Conservation (phyloP, 2,113 vertebrate species). For the Rafetus swinhoei region DNA sequence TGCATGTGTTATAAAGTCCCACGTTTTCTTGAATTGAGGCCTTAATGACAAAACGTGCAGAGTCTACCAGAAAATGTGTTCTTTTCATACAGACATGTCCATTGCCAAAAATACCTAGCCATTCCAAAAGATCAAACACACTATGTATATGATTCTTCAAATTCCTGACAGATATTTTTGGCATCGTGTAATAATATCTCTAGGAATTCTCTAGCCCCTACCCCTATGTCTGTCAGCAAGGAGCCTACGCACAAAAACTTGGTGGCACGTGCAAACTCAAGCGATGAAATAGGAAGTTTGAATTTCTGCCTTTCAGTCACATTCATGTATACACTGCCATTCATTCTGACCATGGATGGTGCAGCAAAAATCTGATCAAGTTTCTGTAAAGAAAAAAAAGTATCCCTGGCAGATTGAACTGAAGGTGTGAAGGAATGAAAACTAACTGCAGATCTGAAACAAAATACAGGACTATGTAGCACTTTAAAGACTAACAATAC, state of each 20-base stretch:
- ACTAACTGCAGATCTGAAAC: fast-evolving
- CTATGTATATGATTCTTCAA: slow-evolving; percentile 46
- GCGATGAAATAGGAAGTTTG: not conserved
- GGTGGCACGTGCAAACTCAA: slow-evolving; percentile 30
- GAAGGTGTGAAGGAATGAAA: not conserved
- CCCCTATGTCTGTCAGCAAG: slow-evolving; percentile 65
- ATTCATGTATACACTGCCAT: slow-evolving; percentile 1
- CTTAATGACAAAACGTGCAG: not conserved
- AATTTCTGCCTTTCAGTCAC: slow-evolving; percentile 33
- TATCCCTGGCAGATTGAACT: not conserved
- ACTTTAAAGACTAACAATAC: no score
- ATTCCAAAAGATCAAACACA: slow-evolving; percentile 29
- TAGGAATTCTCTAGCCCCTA: slow-evolving; percentile 62
- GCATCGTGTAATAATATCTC: slow-evolving; percentile 68
- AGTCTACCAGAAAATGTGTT: not conserved
- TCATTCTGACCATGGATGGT: not conserved
- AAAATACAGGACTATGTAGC: no score
- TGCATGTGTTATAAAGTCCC: not conserved
- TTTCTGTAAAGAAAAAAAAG: not conserved
- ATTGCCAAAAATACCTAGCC: not conserved
- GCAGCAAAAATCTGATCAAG: not conserved
- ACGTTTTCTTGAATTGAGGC: not conserved
- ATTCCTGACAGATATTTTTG: slow-evolving; percentile 64
- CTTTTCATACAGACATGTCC: slow-evolving; percentile 24
- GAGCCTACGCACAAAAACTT: slow-evolving; percentile 46